phyloP scores from a whole-genome alignment of 2,888 invertebrate genomes.

The Mythimna vitellina region DNA sequence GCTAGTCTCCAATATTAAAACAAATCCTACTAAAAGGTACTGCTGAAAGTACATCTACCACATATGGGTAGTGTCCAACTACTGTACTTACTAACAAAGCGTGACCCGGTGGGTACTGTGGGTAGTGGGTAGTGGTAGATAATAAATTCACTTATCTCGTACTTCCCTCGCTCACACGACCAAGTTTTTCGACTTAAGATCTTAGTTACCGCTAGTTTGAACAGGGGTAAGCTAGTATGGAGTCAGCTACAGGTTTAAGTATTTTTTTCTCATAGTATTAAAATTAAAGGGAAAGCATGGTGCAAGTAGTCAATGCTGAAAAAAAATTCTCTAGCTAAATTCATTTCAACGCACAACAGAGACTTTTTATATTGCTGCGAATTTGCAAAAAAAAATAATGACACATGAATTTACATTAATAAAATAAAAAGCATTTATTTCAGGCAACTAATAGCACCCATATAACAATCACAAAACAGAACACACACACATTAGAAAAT shows the following conservation, averaged over 20 bases:
- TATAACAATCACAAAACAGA: too few species aligned
- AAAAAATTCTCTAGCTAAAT: too few species aligned
- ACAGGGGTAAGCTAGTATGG: slow-evolving; percentile 63
- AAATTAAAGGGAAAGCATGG: background rate
- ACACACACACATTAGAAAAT: too few species aligned
- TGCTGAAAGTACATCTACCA: background rate
- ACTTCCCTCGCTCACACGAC: slow-evolving; percentile 63
- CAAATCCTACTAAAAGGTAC: background rate
- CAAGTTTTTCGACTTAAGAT: slow-evolving; percentile 83
- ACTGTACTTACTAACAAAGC: slow-evolving; percentile 49
- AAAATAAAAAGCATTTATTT: too few species aligned
- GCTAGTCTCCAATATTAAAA: background rate
- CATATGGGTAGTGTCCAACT: slow-evolving; percentile 70
- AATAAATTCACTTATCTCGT: slow-evolving; percentile 81
- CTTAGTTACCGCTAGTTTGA: slow-evolving; percentile 75
- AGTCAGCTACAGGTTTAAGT: slow-evolving; percentile 15
- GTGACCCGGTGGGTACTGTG: slow-evolving; percentile 54
- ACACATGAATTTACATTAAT: too few species aligned
- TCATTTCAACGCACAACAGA: too few species aligned
- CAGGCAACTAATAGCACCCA: too few species aligned
- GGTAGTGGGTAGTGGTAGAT: slow-evolving; percentile 69
- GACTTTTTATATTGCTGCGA: too few species aligned
- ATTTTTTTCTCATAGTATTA: too few species aligned
- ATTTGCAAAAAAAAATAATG: too few species aligned
- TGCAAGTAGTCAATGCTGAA: too few species aligned